These are phyloP conservation scores for Malthinus flaveolus DNA, from an alignment of 2,888 invertebrate genomes.

Conservation along the genomic window DNA sequence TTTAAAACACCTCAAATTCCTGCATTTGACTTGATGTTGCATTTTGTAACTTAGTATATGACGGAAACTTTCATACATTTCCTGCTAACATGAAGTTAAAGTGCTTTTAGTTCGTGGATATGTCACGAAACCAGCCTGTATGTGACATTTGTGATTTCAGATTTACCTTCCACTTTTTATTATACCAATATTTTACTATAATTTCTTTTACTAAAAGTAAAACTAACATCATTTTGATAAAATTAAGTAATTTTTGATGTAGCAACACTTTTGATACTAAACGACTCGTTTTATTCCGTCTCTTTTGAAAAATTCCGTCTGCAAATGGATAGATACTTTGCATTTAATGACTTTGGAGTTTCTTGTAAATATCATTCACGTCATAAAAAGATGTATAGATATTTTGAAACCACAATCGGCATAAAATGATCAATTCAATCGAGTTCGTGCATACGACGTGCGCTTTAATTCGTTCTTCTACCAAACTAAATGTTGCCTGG, in stretches of 20 bases:
- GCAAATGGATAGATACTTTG: too few relatives aligned
- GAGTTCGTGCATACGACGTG: too few relatives aligned
- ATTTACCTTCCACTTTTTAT: conserved; percentile 16
- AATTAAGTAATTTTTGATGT: not conserved
- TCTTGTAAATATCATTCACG: too few relatives aligned
- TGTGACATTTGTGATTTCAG: conserved; percentile 35
- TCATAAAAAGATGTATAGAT: too few relatives aligned
- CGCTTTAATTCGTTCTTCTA: too few relatives aligned
- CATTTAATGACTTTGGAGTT: too few relatives aligned
- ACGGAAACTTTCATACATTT: conserved; percentile 37
- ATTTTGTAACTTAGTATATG: conserved; percentile 36
- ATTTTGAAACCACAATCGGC: too few relatives aligned
- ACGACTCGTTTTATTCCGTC: not conserved
- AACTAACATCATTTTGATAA: too few relatives aligned
- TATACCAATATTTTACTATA: conserved; percentile 17
- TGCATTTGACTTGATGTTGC: conserved; percentile 30
- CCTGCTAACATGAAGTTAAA: conserved; percentile 41
- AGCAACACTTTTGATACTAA: not conserved
- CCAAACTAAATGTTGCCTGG: too few relatives aligned
- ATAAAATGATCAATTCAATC: too few relatives aligned
- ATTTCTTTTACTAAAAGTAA: not conserved
- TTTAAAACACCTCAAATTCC: too few relatives aligned
- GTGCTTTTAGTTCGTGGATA: conserved; percentile 40
- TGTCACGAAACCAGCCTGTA: conserved; percentile 33
- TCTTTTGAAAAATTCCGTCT: not conserved